A percentile compares a stretch with the other conserved stretches of the same genome.
Evolutionary conservation across 2,113 vertebrate species (phyloP).

Genomic region (Lates calcarifer): DNA sequence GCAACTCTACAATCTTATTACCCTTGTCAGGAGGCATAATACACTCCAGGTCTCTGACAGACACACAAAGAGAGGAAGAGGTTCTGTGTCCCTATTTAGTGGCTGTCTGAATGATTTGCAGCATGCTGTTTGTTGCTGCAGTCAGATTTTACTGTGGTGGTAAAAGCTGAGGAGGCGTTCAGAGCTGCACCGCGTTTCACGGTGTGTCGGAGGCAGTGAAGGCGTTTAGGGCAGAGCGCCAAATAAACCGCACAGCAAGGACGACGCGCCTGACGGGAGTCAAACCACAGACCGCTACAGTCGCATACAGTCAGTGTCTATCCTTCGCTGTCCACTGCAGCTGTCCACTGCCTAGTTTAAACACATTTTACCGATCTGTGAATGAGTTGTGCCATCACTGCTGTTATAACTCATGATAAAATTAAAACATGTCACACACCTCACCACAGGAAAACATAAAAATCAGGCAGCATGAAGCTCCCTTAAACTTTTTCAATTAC

Average conservation of each 20-base stretch:
- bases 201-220: constrained; percentile 32
- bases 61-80: constrained; percentile 11
- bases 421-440: constrained; percentile 1
- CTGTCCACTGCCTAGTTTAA: background rate
- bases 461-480: background rate
- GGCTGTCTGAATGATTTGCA: constrained; percentile 67
- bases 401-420: background rate
- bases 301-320: background rate
- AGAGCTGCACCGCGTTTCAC: constrained; percentile 34
- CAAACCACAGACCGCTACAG: background rate
- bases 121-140: constrained; percentile 47
- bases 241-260: constrained; percentile 43
- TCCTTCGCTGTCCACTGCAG: background rate
- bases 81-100: constrained; percentile 37
- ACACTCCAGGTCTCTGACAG: background rate
- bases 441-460: background rate
- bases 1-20: constrained; percentile 49
- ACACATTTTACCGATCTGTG: background rate
- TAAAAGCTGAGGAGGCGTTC: constrained; percentile 60
- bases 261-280: constrained; percentile 36
- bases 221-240: constrained; percentile 44
- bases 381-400: background rate
- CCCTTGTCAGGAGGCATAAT: constrained; percentile 50
- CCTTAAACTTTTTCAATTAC: constrained; percentile 67
- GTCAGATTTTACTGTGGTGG: constrained; percentile 55